Evolutionary conservation across 2,113 vertebrate species (phyloP), one percentile per base, ranked within the genome.

Genomic region (Aptenodytes patagonicus): DNA sequence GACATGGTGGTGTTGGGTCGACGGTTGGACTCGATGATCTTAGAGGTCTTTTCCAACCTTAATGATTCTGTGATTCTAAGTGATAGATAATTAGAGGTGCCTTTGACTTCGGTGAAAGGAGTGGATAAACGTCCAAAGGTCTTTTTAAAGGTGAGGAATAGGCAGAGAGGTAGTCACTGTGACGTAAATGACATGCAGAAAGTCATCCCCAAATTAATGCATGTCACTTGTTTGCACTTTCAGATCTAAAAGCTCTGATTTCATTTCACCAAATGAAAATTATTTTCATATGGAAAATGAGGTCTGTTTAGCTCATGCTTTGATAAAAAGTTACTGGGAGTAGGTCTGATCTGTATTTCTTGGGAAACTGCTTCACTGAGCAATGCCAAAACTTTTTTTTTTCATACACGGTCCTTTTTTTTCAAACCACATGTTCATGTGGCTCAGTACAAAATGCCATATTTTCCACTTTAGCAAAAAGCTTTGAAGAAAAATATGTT

Each of bases 381-480:
- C 38, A 88, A 55, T 70, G 83, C 78, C 71, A 86, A 91, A 93
- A 68, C 29, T 44, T 52, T 49, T 34, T 42, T 87, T 85, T 72
- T 71, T 47, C 40, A 40, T 64, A 29, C 13, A 24, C 9, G 25
- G n/a, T 28, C 5, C 9, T 84, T 61, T 87, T 83, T 54, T 72
- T 79, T 52, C 38, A 83, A 65, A 47, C 13, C 89, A 88, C 9
- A 4, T 81, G 25, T 84, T 92, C 26, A 11, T n/a, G 5, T 78
- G 13, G 36, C 60, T 65, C 40, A 47, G 36, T 95, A 75, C 28
- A 71, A 68, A 97, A 95, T 86, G 76, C 49, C 22, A 2, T 71
- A 83, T 92, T 88, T 96, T 97, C n/a, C 38, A 65, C 72, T 91
- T 97, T 36, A 87, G 34, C 24, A 78, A 87, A 95, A 95, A 70